Base-by-base conservation (phyloP, 2,113 vertebrate genomes). In the Dasypus novemcinctus region DNA sequence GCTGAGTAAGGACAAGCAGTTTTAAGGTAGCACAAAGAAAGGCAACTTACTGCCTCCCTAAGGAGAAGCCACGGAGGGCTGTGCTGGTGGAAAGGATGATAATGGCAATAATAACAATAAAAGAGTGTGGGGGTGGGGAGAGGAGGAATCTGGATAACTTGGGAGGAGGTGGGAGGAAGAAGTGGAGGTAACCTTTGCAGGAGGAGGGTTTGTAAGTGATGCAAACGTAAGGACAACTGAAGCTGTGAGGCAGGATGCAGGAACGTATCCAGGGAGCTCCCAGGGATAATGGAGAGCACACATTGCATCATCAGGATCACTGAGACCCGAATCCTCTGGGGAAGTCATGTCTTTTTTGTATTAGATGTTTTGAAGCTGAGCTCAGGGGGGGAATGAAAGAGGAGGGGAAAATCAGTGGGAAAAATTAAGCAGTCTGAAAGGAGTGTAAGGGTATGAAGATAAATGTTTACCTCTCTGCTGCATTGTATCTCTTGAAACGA, bases 371-470 rank as follows among this genome's bases (percentile, higher is more conserved):
- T 95, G 72, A 93, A 96, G 82, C 95, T 80, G 83, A 94, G 93
- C 93, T 93, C 36, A 46, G 93, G 64, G 69, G 91, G 84, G 90
- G 85, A 95, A 96, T 89, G 79, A 95, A 96, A 91, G 97, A 96
- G 97, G 97, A 98, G 96, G 96, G 83, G 75, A 93, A 92, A 94
- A 93, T 97, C 95, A 33, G 71, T 2, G 38, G 8, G 80, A 69
- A 71, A 92, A 95, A 96, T 95, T 96, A 93, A 66, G 78, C 68
- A 43, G 74, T 82, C 14, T 97, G n/a, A 82, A 95, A 87, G 87
- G 90, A 90, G 54, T 95, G 85, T 94, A 85, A 91, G 96, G 97
- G 96, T 96, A 97, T 96, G 91, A 86, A 95, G 93, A 95, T 84
- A 96, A 95, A 96, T 57, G 6, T 97, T 97, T 97, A 80, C 94